phyloP scores from a whole-genome alignment of 2,888 invertebrate species.

The Dasypogon diadema region DNA sequence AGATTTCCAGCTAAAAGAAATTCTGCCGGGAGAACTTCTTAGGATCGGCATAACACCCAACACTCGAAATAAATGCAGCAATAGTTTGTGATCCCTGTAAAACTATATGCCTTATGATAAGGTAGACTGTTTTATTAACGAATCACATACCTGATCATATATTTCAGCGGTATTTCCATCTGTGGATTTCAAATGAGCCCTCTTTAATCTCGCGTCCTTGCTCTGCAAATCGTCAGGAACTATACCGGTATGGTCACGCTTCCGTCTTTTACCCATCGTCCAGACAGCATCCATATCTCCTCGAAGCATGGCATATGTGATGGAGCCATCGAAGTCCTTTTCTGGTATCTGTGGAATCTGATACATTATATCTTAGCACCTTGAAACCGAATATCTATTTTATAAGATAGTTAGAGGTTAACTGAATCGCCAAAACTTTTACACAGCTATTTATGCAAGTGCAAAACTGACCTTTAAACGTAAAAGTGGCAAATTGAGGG shows the following conservation, averaged over 20 bases:
- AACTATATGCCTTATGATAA: conserved; percentile 64
- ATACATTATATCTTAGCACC: conserved; percentile 31
- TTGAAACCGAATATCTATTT: too few relatives aligned
- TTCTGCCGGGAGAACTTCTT: conserved; percentile 71
- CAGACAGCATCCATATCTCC: conserved; percentile 14
- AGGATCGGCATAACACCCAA: conserved; percentile 77
- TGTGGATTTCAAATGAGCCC: conserved; percentile 55
- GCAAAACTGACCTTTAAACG: not conserved
- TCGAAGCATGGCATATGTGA: conserved; percentile 15
- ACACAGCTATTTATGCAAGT: too few relatives aligned
- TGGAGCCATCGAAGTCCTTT: conserved; percentile 1
- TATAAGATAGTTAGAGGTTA: too few relatives aligned
- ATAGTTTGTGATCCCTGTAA: conserved; percentile 76
- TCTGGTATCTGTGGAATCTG: conserved; percentile 20
- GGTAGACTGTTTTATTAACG: not conserved
- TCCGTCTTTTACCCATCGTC: not conserved
- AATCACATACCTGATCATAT: conserved; percentile 56
- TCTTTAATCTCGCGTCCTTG: not conserved
- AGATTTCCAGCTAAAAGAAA: conserved; percentile 76
- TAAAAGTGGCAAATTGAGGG: not conserved
- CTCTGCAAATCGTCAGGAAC: conserved; percentile 35
- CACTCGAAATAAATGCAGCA: conserved; percentile 73
- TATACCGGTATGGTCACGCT: not conserved
- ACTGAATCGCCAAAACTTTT: too few relatives aligned
- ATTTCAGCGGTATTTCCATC: conserved; percentile 57